These are phyloP conservation scores for Monochamus saltuarius DNA, from an alignment of 1,140 invertebrate genomes.

Conservation along the genomic window DNA sequence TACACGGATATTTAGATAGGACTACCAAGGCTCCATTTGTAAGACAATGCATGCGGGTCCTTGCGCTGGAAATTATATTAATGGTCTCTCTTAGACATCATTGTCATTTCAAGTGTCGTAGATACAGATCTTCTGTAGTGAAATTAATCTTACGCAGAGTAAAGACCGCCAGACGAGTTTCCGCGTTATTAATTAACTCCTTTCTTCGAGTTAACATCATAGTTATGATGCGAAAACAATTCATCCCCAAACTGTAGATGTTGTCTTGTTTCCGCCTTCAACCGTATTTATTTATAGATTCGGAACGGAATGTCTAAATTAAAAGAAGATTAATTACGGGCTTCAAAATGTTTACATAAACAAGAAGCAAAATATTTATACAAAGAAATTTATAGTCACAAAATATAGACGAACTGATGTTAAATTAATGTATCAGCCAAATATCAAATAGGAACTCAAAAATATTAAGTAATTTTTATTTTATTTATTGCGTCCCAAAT, in stretches of 20 bases:
- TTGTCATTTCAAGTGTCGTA: conserved; percentile 35
- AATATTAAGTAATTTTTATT: too few species aligned
- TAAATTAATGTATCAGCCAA: too few species aligned
- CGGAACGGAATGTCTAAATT: conserved; percentile 2
- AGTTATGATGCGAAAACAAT: conserved; percentile 29
- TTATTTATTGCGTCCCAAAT: too few species aligned
- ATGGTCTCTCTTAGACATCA: conserved; percentile 33
- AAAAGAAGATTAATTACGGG: background rate
- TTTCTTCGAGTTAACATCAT: conserved; percentile 37
- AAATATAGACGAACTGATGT: too few species aligned
- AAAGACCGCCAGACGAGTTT: conserved; percentile 26
- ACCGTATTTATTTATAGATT: background rate
- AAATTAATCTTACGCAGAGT: conserved; percentile 32
- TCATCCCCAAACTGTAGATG: background rate
- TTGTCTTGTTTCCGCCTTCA: too few species aligned
- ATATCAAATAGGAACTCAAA: too few species aligned
- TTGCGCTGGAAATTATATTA: conserved; percentile 21
- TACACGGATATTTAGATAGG: too few species aligned
- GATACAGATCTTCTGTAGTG: conserved; percentile 33
- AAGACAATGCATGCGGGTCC: conserved; percentile 9
- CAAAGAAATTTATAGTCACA: too few species aligned
- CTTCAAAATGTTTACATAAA: too few species aligned
- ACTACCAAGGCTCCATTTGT: too few species aligned
- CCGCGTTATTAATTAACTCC: conserved; percentile 38
- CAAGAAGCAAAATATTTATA: too few species aligned